Evolutionary conservation across 2,797 vertebrate species (phyloP).

Genomic region (Aplochiton taeniatus): DNA sequence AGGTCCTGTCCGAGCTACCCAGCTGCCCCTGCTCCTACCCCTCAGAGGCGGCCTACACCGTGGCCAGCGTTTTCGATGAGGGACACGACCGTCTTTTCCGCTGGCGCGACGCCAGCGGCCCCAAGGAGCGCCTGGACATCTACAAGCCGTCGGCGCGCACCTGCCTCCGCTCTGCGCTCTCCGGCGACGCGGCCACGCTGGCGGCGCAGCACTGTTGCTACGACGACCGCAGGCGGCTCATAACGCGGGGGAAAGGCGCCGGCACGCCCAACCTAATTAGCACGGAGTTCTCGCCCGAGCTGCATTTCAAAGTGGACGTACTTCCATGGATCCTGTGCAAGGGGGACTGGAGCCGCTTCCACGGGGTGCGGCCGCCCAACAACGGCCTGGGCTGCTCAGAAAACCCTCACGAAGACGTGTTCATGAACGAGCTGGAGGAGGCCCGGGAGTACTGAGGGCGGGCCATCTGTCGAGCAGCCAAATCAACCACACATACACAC

Average conservation of each 20-base stretch:
- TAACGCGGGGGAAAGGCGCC: constrained; percentile 89
- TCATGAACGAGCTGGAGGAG: constrained; percentile 90
- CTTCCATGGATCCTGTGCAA: constrained; percentile 95
- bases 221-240: constrained; percentile 78
- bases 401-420: constrained; percentile 86
- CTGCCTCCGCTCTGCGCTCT: constrained; percentile 88
- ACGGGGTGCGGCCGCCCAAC: constrained; percentile 85
- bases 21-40: constrained; percentile 89
- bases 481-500: too few relatives aligned
- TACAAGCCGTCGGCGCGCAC: constrained; percentile 87
- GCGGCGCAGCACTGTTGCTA: constrained; percentile 94
- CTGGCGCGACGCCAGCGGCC: constrained; percentile 87
- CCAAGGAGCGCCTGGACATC: constrained; percentile 86
- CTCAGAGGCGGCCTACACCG: constrained; percentile 75
- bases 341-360: constrained; percentile 95
- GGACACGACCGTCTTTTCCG: constrained; percentile 76
- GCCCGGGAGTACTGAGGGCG: constrained; percentile 86
- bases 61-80: constrained; percentile 82
- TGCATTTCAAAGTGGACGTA: constrained; percentile 93
- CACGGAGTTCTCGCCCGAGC: constrained; percentile 88
- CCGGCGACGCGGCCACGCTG: constrained; percentile 80
- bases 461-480: too few relatives aligned
- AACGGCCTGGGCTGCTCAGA: constrained; percentile 81
- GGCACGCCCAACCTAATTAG: constrained; percentile 89
- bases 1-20: constrained; percentile 85